Evolutionary conservation across 2,113 vertebrate genomes (phyloP).

Genomic region (Edolisoma coerulescens): DNA sequence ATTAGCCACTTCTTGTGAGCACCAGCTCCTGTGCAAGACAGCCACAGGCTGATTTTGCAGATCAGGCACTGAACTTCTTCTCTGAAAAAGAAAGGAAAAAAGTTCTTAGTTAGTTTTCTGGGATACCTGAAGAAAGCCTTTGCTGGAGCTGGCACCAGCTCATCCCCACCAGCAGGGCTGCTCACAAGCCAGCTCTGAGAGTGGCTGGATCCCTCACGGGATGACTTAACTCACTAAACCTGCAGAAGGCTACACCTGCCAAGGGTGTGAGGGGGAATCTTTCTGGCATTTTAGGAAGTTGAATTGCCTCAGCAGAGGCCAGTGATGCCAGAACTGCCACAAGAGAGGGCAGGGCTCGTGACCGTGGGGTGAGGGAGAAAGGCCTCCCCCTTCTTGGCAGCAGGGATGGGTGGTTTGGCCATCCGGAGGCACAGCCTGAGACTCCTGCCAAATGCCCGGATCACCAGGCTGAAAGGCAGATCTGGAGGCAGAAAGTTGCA

Average conservation of each 20-base stretch:
- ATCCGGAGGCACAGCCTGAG: not conserved
- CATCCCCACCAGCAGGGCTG: not conserved
- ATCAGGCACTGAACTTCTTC: not conserved
- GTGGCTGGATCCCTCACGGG: not conserved
- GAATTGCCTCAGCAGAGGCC: not conserved
- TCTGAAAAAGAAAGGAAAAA: not conserved
- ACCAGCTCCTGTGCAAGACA: not conserved
- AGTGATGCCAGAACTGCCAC: not conserved
- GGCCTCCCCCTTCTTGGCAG: not conserved
- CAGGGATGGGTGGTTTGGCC: not conserved
- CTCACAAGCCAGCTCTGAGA: not conserved
- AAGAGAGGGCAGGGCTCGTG: not conserved
- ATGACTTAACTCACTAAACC: not conserved
- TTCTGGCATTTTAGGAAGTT: not conserved
- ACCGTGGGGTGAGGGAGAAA: rapidly evolving
- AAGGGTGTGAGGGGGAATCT: not conserved
- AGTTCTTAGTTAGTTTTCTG: not conserved
- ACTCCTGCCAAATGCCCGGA: not conserved
- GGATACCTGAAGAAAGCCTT: not conserved
- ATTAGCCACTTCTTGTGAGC: not conserved
- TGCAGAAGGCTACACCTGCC: not conserved
- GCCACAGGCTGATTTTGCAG: not conserved
- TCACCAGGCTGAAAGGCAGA: not conserved
- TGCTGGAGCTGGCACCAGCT: not conserved
- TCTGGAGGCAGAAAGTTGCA: not conserved